Percentiles rank a stretch among this genome's conserved stretches.
These are phyloP conservation scores for Gavia stellata DNA, from an alignment of 2,113 vertebrate genomes.

Conservation along the genomic window DNA sequence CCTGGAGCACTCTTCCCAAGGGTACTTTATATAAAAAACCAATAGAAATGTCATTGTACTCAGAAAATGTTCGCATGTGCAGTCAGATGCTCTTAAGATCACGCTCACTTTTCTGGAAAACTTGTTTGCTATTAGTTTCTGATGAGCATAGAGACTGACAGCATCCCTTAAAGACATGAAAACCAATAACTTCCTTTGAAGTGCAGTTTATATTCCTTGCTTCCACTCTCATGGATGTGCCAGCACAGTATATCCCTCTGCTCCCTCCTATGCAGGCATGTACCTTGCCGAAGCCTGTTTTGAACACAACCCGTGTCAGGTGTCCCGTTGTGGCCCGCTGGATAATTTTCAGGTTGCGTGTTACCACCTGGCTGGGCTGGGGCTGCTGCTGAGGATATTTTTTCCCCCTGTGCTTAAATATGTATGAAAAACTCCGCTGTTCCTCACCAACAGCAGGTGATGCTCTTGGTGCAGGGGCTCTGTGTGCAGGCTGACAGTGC, in stretches of 20 bases:
- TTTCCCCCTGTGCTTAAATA: not conserved
- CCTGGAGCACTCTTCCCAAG: not conserved
- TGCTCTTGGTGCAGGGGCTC: not conserved
- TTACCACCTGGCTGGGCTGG: not conserved
- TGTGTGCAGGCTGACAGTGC: not conserved
- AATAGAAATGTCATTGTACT: not conserved
- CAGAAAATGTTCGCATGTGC: not conserved
- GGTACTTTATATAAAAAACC: not conserved
- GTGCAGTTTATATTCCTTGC: not conserved
- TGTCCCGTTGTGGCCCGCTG: not conserved
- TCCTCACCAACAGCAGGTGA: not conserved
- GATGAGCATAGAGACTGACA: not conserved
- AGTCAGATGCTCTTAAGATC: not conserved
- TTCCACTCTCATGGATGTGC: not conserved
- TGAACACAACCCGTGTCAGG: not conserved
- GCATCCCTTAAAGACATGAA: not conserved
- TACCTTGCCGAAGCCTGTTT: not conserved
- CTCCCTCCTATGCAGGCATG: not conserved
- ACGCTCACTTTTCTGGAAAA: not conserved
- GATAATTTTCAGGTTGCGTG: not conserved
- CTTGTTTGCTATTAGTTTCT: not conserved
- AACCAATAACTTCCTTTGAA: not conserved
- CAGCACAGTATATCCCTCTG: not conserved
- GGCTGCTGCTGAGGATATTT: not conserved
- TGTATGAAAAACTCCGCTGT: rapidly evolving